Evolutionary conservation across 2,113 vertebrate species (phyloP), one percentile per base, ranked within the genome.

Genomic region (Trinectes maculatus): DNA sequence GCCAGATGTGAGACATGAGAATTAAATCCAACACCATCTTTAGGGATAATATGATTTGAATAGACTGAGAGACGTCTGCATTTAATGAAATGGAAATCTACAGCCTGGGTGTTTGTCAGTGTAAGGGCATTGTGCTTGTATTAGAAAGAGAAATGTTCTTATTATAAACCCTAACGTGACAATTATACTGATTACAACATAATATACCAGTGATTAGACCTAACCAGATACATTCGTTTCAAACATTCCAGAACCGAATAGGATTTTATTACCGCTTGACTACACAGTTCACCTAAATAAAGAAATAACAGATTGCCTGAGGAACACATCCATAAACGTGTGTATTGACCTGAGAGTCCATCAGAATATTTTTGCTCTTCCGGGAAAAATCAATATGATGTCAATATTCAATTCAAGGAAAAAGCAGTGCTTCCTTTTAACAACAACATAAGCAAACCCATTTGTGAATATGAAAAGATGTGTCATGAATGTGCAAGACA

Each of bases 321-420:
- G n/a, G n/a, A n/a, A n/a, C n/a, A n/a, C n/a, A n/a, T n/a, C 31
- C 26, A 69, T 57, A 29, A 10, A 34, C 5, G 2, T 15, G 26
- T 28, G 36, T 46, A 34, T 3, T 47, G 60, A 52, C 43, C 13
- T 25, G 29, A 47, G 31, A 49, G 49, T 40, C 10, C 34, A 24
- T 28, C 34, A 57, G 29, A 48, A 42, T 51, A 18, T 37, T 19
- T 64, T 58, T 51, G 1, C 25, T 49, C n/a, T 59, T 46, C 1
- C 5, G 18, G 29, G 31, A 49, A 67, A 58, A 81, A 69, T 81
- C 19, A 63, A 68, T 63, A 34, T 18, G 18, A 25, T 0, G 6
- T 62, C 67, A 64, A 73, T 69, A 69, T 37, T 43, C 26, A 68
- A 52, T 61, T 12, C 47, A 21, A 16, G 29, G 25, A 21, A 25